Conservation (phyloP, 1,140 invertebrate species). For the Heliconius hermathena region DNA sequence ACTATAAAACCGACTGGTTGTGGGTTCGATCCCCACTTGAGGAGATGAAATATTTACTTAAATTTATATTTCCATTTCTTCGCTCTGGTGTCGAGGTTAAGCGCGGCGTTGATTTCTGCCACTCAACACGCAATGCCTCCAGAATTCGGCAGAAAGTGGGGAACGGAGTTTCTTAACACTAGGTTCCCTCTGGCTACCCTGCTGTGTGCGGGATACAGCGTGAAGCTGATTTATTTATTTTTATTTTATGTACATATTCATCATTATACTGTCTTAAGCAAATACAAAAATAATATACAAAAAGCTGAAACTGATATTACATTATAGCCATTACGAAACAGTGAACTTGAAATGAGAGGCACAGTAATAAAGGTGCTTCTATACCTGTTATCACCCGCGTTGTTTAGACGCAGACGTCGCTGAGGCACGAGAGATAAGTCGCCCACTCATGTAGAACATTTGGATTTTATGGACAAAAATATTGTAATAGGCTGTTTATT, state of each 20-base stretch:
- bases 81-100: too few relatives aligned
- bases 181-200: too few relatives aligned
- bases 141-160: too few relatives aligned
- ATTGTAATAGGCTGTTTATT: neutral
- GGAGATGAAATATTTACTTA: too few relatives aligned
- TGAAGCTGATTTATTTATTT: too few relatives aligned
- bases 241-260: neutral
- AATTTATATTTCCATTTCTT: too few relatives aligned
- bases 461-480: neutral
- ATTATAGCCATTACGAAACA: neutral
- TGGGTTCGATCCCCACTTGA: too few relatives aligned
- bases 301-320: neutral
- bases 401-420: slow-evolving; percentile 8
- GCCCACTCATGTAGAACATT: slow-evolving; percentile 5
- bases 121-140: too few relatives aligned
- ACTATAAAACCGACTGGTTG: too few relatives aligned
- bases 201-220: too few relatives aligned
- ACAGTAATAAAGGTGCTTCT: slow-evolving; percentile 5
- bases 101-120: too few relatives aligned
- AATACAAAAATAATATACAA: neutral
- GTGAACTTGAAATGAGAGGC: slow-evolving; percentile 5
- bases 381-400: slow-evolving; percentile 17
- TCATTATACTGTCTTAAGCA: neutral
- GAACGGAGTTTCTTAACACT: too few relatives aligned
- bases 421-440: slow-evolving; percentile 22